Conservation (phyloP, 2,888 invertebrate species). For the Epirrhoe alternata region DNA sequence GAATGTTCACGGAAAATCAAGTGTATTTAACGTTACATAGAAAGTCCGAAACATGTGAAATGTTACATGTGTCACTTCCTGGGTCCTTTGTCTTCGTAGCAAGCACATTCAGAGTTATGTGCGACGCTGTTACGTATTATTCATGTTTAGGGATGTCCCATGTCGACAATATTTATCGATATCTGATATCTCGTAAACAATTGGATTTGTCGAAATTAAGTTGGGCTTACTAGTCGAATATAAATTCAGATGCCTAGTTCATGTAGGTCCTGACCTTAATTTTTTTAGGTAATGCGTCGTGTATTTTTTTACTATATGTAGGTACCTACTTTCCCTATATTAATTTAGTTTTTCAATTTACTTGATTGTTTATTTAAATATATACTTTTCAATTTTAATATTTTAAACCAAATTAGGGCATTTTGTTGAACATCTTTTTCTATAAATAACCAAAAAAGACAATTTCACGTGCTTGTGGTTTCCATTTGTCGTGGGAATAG, state of each 20-base stretch:
- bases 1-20: not conserved
- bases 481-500: constrained; percentile 18
- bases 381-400: too few relatives aligned
- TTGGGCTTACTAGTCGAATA: constrained; percentile 2
- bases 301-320: too few relatives aligned
- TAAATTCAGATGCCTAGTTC: not conserved
- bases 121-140: constrained; percentile 26
- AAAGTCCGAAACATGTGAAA: not conserved
- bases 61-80: not conserved
- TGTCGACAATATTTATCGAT: constrained; percentile 25
- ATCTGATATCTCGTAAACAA: constrained; percentile 16
- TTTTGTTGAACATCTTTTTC: not conserved
- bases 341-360: too few relatives aligned
- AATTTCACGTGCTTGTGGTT: constrained; percentile 8
- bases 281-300: too few relatives aligned
- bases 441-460: not conserved
- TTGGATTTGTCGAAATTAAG: constrained; percentile 2
- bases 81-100: constrained; percentile 10
- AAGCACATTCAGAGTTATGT: constrained; percentile 32
- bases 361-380: too few relatives aligned
- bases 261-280: too few relatives aligned
- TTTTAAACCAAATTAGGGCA: too few relatives aligned
- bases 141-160: constrained; percentile 31
- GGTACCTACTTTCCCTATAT: too few relatives aligned
- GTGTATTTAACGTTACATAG: not conserved